Evolutionary conservation across 2,888 invertebrate genomes (phyloP).

Genomic region (Orthosia gothica): DNA sequence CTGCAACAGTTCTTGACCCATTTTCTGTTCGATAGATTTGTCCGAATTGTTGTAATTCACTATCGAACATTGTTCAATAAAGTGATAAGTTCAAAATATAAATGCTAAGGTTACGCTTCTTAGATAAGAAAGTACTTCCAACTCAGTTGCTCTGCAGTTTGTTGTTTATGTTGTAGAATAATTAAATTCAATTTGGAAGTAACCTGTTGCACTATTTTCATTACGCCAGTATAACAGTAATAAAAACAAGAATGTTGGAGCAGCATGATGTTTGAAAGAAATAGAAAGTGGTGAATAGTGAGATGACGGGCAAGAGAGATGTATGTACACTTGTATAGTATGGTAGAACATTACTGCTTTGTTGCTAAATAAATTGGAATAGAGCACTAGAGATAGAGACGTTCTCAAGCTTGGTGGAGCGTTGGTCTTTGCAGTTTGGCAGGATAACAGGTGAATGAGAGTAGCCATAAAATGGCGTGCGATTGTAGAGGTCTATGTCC

Average conservation of each 20-base stretch:
- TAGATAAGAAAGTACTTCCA: conserved; percentile 46
- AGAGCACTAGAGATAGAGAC: no score
- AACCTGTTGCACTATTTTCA: not conserved
- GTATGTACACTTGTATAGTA: not conserved
- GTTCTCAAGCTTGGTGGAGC: no score
- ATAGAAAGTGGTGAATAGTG: not conserved
- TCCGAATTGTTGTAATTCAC: conserved; percentile 23
- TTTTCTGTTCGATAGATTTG: conserved; percentile 5
- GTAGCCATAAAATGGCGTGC: no score
- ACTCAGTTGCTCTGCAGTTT: conserved; percentile 22
- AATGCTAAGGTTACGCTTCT: conserved; percentile 57
- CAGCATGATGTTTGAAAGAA: not conserved
- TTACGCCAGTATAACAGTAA: not conserved
- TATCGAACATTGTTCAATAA: conserved; percentile 26
- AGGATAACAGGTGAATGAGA: no score
- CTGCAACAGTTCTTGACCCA: conserved; percentile 24
- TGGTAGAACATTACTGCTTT: not conserved
- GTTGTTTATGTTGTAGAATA: not conserved
- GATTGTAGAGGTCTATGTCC: no score
- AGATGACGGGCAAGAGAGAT: not conserved
- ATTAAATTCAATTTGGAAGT: not conserved
- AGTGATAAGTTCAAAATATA: conserved; percentile 50
- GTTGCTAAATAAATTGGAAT: not conserved
- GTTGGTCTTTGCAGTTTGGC: no score
- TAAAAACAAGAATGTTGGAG: not conserved